Evolutionary conservation across 1,140 invertebrate species (phyloP).

Genomic region (Drosophila jambulina): DNA sequence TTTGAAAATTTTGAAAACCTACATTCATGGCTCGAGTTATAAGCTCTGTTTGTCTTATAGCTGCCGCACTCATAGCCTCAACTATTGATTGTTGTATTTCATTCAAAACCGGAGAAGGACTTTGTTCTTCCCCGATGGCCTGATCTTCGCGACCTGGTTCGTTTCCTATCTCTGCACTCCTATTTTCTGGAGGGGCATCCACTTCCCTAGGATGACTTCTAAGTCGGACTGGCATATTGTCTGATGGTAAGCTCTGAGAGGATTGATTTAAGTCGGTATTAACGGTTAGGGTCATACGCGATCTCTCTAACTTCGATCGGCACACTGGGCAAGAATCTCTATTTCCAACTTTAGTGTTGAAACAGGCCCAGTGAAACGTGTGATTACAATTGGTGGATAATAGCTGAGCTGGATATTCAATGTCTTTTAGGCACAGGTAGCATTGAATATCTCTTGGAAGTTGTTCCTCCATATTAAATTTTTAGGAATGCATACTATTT

Average conservation of each 20-base stretch:
- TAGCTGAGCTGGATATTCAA: neutral
- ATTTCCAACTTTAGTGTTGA: neutral
- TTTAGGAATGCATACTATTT: neutral
- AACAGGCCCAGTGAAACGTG: neutral
- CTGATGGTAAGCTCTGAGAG: neutral
- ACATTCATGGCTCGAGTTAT: neutral
- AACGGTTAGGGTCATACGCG: neutral
- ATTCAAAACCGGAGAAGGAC: too few species aligned
- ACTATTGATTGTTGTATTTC: too few species aligned
- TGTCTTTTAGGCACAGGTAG: neutral
- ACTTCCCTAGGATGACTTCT: neutral
- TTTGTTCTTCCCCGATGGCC: neutral
- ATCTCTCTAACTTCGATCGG: neutral
- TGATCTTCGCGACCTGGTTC: neutral
- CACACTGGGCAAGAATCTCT: neutral
- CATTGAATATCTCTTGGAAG: slow-evolving; percentile 1
- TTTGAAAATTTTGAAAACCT: neutral
- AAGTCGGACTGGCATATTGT: neutral
- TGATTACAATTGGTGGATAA: neutral
- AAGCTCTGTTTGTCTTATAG: too few species aligned
- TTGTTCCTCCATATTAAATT: neutral
- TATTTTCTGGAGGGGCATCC: neutral
- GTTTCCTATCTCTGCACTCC: neutral
- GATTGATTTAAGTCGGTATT: neutral
- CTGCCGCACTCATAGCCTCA: too few species aligned